Percentiles rank a stretch among this genome's conserved stretches.
These are phyloP conservation scores for Phrynosoma platyrhinos DNA, from an alignment of 2,113 vertebrate species.

Conservation along the genomic window DNA sequence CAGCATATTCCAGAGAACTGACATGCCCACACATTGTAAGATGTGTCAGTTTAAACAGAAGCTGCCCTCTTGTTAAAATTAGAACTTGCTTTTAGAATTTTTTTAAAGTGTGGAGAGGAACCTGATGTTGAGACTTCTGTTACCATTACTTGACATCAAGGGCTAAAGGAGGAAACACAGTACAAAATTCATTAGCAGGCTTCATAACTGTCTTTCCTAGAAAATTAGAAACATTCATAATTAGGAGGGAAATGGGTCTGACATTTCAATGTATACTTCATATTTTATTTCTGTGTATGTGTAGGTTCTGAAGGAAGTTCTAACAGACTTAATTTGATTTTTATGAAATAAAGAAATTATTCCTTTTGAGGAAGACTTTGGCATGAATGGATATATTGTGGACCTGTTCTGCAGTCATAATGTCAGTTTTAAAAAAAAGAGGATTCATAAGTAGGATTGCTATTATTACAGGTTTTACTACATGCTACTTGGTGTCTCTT, in stretches of 20 bases:
- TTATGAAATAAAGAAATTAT: conserved; percentile 40
- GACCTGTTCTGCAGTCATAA: not conserved
- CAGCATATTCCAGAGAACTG: conserved; percentile 16
- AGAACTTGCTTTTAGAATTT: conserved; percentile 28
- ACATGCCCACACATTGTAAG: not conserved
- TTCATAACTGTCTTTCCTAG: not conserved
- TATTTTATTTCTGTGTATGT: conserved; percentile 1
- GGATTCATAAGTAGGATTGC: no score
- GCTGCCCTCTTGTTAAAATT: conserved; percentile 23
- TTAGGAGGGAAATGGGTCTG: not conserved
- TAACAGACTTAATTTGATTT: conserved; percentile 25
- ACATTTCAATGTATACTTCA: conserved; percentile 31
- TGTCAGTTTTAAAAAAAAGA: no score
- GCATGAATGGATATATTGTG: not conserved
- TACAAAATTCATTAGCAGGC: conserved; percentile 22
- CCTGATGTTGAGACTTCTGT: conserved; percentile 28
- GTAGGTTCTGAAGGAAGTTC: not conserved
- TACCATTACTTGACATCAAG: conserved; percentile 11
- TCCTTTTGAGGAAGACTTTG: not conserved
- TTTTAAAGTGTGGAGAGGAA: not conserved
- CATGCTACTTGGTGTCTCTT: no score
- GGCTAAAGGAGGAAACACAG: not conserved
- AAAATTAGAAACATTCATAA: conserved; percentile 29
- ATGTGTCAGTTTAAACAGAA: not conserved
- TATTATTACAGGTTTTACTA: no score